Conservation (phyloP, 2,888 invertebrate genomes). For the Anticlea derivata region DNA sequence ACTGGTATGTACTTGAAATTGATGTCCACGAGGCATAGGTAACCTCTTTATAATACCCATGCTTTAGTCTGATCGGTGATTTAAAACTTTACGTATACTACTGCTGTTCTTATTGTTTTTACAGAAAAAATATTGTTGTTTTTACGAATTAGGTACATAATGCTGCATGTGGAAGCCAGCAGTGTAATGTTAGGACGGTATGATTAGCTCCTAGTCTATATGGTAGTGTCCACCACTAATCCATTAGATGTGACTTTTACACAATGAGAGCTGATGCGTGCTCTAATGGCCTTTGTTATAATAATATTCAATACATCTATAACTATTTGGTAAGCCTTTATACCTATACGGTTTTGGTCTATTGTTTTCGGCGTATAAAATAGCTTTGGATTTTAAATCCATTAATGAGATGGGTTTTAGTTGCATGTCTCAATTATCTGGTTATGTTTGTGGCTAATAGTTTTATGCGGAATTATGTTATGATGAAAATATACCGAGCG, state of each 20-base stretch:
- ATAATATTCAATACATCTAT: constrained; percentile 19
- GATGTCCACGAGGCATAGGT: too few species aligned
- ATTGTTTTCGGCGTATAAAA: constrained; percentile 31
- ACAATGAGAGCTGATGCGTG: constrained; percentile 59
- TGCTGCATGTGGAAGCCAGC: too few species aligned
- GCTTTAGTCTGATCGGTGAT: too few species aligned
- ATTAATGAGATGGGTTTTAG: constrained; percentile 18
- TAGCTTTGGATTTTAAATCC: constrained; percentile 18
- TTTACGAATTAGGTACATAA: too few species aligned
- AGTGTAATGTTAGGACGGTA: background rate
- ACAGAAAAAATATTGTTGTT: too few species aligned
- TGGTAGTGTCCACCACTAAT: constrained; percentile 59
- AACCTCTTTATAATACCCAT: too few species aligned
- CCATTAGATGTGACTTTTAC: constrained; percentile 75
- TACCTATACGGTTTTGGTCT: constrained; percentile 26
- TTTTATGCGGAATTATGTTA: constrained; percentile 6
- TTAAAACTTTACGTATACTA: too few species aligned
- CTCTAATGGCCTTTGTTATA: constrained; percentile 42
- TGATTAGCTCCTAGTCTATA: constrained; percentile 3
- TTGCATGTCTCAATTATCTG: constrained; percentile 2
- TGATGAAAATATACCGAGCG: too few species aligned
- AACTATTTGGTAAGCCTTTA: constrained; percentile 9
- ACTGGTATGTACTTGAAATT: too few species aligned
- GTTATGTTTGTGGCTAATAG: background rate
- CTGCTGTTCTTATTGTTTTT: too few species aligned